A percentile compares a stretch with the other conserved stretches of the same genome.
Conservation (phyloP, 2,888 invertebrate genomes). For the Ctenicera cuprea region DNA sequence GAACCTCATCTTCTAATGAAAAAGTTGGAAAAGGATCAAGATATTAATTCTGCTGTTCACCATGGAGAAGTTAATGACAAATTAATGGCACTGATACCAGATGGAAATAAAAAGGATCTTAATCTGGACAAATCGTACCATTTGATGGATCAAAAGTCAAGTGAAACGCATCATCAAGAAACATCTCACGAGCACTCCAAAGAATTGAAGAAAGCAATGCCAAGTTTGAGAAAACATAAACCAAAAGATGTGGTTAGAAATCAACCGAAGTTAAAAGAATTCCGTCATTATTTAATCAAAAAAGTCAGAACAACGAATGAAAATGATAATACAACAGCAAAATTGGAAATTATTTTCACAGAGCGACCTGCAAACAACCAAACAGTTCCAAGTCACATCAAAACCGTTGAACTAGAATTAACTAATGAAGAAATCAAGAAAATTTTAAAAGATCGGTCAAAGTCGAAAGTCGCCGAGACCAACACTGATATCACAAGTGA, state of each 20-base stretch:
- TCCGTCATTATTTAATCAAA: background rate
- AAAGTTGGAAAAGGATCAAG: constrained; percentile 63
- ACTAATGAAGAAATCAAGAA: constrained; percentile 64
- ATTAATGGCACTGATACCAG: background rate
- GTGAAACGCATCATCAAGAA: background rate
- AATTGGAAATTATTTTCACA: constrained; percentile 36
- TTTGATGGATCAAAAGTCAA: background rate
- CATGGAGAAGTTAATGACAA: background rate
- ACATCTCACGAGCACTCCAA: background rate
- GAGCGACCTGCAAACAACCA: constrained; percentile 9
- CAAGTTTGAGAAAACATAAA: background rate
- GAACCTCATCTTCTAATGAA: constrained; percentile 61
- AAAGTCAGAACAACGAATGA: background rate
- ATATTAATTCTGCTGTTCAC: background rate
- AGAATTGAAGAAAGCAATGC: background rate
- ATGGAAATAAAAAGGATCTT: background rate
- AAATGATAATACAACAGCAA: constrained; percentile 25
- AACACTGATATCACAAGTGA: constrained; percentile 64
- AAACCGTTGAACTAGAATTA: constrained; percentile 56
- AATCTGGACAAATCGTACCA: background rate
- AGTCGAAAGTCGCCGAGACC: constrained; percentile 62
- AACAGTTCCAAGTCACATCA: background rate
- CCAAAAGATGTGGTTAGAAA: constrained; percentile 1
- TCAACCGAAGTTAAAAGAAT: background rate
- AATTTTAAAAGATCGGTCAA: constrained; percentile 65